Percentiles rank a stretch among this genome's conserved stretches.
Conservation (phyloP, 2,797 vertebrate species). For the Chelidonichthys spinosus region DNA sequence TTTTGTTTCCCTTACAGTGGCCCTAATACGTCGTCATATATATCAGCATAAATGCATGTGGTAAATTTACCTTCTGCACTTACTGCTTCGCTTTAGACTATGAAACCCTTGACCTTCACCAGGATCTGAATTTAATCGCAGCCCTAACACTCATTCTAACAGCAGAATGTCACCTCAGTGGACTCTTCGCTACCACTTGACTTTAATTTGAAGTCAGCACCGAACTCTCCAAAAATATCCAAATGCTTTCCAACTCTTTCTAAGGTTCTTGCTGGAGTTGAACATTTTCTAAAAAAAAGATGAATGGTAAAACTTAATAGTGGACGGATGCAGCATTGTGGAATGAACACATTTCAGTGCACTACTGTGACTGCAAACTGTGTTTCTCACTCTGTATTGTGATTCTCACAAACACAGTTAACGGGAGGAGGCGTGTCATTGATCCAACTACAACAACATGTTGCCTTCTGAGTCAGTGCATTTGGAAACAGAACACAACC, state of each 20-base stretch:
- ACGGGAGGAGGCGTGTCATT: conserved; percentile 41
- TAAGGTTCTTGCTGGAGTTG: too few relatives aligned
- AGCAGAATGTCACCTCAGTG: conserved; percentile 20
- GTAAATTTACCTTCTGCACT: background rate
- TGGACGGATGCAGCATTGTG: background rate
- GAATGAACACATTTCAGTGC: background rate
- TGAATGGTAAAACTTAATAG: background rate
- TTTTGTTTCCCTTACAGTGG: too few relatives aligned
- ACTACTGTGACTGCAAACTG: background rate
- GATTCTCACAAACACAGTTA: conserved; percentile 12
- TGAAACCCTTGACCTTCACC: background rate
- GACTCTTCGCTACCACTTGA: conserved; percentile 42
- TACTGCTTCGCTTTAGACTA: background rate
- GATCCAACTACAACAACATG: conserved; percentile 33
- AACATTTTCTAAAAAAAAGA: background rate
- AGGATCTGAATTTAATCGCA: conserved; percentile 16
- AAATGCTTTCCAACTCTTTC: background rate
- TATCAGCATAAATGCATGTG: background rate
- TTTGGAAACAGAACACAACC: conserved; percentile 16
- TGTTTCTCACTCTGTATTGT: background rate
- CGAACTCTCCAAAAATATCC: conserved; percentile 22
- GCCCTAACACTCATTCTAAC: conserved; percentile 13
- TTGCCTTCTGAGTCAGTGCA: conserved; percentile 34
- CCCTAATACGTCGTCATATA: too few relatives aligned
- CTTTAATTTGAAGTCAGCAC: conserved; percentile 4